Evolutionary conservation across 2,797 vertebrate genomes (phyloP), one percentile per base, ranked within the genome.

Genomic region (Pangasius krempfi): DNA sequence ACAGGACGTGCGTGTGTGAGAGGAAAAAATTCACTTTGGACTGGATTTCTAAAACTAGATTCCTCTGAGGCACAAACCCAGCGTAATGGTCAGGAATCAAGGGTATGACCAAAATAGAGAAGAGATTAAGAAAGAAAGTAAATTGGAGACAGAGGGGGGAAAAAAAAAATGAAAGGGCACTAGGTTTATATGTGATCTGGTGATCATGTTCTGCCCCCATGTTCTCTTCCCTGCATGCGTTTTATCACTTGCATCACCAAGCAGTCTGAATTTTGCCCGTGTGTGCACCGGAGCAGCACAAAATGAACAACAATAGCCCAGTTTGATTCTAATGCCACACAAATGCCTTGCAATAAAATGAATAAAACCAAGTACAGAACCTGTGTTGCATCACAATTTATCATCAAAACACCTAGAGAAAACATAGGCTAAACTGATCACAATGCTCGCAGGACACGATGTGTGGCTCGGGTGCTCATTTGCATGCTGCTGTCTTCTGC

Each of bases 401-500:
- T n/a, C n/a, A 13, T 64, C 60, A 66, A 66, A n/a, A 64, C 25
- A 66, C 8, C 20, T 47, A 16, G 20, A 6, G 18, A 62, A 82
- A 12, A 25, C 54, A 27, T 83, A 27, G 44, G 13, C 16, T 22
- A 56, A 10, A 14, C 9, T 37, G 50, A 70, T 25, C 8, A 4
- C 20, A 27, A 1, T 22, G 44, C 22, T 18, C 58, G 8, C 9
- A 40, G 56, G 40, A 47, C 25, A 27, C 0, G 20, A 14, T 6
- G 16, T 56, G 30, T 25, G 30, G n/a, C 27, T 54, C 12, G 5
- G 4, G 66, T 1, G 30, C 66, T 85, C 30, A 22, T 85, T 85
- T 56, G 84, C 84, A 85, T 85, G 56, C 30, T 75, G 66, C 64
- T 27, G 8, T 13, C 47, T 82, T 44, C 80, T 62, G 60, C 82